Percentiles rank a stretch among this genome's conserved stretches.
These are phyloP conservation scores for Chymomyza amoena DNA, from an alignment of 2,888 invertebrate genomes.

Conservation along the genomic window DNA sequence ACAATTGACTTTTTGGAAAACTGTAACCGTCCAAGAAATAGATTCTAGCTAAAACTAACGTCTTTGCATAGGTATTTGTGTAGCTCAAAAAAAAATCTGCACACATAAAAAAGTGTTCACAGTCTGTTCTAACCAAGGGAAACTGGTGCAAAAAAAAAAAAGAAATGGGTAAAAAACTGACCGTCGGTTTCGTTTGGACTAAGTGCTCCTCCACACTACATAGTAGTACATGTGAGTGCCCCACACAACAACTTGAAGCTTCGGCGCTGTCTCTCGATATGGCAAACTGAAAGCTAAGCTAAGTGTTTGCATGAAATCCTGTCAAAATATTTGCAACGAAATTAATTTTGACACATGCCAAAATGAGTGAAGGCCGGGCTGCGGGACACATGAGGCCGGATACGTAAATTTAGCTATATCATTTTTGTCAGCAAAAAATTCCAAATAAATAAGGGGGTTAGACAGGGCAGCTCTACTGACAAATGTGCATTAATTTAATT, in stretches of 20 bases:
- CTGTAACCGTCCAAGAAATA: background rate
- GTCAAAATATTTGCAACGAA: slow-evolving; percentile 65
- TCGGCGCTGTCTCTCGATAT: background rate
- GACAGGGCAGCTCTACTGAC: background rate
- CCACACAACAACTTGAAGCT: background rate
- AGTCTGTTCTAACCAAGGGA: background rate
- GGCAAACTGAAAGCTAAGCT: slow-evolving; percentile 12
- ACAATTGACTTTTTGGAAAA: too few relatives aligned
- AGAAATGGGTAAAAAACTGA: slow-evolving; percentile 28
- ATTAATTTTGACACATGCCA: slow-evolving; percentile 71
- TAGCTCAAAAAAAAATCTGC: background rate
- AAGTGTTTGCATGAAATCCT: slow-evolving; percentile 64
- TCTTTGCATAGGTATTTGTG: background rate
- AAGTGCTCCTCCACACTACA: background rate
- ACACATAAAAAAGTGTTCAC: background rate
- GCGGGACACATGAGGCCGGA: background rate
- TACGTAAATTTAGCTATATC: background rate
- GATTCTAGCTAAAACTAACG: background rate
- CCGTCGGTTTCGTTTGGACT: slow-evolving; percentile 2
- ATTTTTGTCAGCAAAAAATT: background rate
- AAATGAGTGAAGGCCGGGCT: slow-evolving; percentile 50
- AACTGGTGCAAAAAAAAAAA: slow-evolving; percentile 38
- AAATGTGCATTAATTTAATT: slow-evolving; percentile 35
- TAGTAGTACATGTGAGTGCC: background rate
- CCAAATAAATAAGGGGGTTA: background rate